phyloP scores from a whole-genome alignment of 2,888 invertebrate genomes.

The Drosophila merina region DNA sequence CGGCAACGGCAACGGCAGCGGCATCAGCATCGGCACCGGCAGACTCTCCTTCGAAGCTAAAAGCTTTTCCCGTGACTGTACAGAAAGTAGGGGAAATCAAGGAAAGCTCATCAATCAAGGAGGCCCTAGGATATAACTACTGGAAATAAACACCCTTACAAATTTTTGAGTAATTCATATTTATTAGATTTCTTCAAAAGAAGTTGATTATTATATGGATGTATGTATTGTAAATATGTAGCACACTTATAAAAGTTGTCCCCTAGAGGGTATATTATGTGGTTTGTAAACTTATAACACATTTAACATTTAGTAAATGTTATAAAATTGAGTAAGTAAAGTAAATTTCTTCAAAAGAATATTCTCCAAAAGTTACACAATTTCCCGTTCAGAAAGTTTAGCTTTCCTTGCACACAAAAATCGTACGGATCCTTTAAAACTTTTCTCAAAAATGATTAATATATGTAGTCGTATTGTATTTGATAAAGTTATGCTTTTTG shows the following conservation, averaged over 20 bases:
- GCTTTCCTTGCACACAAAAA: slow-evolving; percentile 5
- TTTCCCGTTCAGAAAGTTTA: slow-evolving; percentile 2
- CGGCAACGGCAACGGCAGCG: neutral
- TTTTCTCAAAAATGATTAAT: slow-evolving; percentile 20
- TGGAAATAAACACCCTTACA: neutral
- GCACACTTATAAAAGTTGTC: slow-evolving; percentile 12
- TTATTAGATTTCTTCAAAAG: slow-evolving; percentile 39
- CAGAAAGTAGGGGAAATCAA: neutral
- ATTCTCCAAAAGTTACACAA: slow-evolving; percentile 9
- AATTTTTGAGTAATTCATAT: slow-evolving; percentile 1
- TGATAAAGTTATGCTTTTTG: neutral
- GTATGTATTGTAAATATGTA: slow-evolving; percentile 8
- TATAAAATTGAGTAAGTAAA: slow-evolving; percentile 21
- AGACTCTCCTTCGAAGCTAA: neutral
- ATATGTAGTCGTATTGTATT: slow-evolving; percentile 7
- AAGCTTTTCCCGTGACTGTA: slow-evolving; percentile 22
- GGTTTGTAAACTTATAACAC: slow-evolving; percentile 24
- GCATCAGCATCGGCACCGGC: slow-evolving; percentile 1
- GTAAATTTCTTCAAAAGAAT: slow-evolving; percentile 39
- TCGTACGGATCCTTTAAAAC: slow-evolving; percentile 20
- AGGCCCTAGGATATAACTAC: slow-evolving; percentile 14
- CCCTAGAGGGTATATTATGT: slow-evolving; percentile 1
- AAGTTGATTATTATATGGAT: slow-evolving; percentile 17
- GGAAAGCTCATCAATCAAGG: slow-evolving; percentile 36
- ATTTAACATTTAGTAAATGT: slow-evolving; percentile 33